Conservation (phyloP, 2,888 invertebrate genomes). For the Aphodius sticticus region DNA sequence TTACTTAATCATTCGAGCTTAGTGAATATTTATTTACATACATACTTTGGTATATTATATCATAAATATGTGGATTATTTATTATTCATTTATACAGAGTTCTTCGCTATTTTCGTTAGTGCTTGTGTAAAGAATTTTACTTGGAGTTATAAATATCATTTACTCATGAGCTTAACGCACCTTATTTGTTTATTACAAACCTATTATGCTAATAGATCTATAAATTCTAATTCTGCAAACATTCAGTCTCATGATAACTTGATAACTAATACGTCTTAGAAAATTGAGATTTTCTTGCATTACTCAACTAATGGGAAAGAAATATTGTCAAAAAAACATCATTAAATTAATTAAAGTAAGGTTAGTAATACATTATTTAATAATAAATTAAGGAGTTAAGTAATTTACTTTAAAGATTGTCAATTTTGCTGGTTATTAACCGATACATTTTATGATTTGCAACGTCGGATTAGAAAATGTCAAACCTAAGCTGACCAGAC, state of each 20-base stretch:
- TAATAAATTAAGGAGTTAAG: too few relatives aligned
- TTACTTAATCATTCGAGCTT: not conserved
- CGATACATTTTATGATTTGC: too few relatives aligned
- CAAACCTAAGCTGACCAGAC: too few relatives aligned
- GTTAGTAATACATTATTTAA: too few relatives aligned
- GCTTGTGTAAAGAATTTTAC: not conserved
- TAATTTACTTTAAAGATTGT: too few relatives aligned
- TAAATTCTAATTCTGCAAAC: not conserved
- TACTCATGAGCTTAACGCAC: not conserved
- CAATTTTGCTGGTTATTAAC: too few relatives aligned
- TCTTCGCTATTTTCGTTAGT: not conserved
- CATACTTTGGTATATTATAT: not conserved
- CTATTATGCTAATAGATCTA: not conserved
- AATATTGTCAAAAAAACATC: too few relatives aligned
- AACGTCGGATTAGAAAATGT: too few relatives aligned
- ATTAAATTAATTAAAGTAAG: too few relatives aligned
- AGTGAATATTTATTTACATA: slow-evolving; percentile 4
- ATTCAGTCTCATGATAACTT: not conserved
- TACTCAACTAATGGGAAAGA: too few relatives aligned
- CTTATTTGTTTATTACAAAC: not conserved
- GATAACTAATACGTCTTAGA: too few relatives aligned
- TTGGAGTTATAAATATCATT: not conserved
- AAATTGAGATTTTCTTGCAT: too few relatives aligned
- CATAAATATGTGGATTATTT: not conserved
- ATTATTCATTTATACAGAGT: not conserved